Evolutionary conservation across 2,797 vertebrate species (phyloP), one percentile per base, ranked within the genome.

Genomic region (Picus viridis): DNA sequence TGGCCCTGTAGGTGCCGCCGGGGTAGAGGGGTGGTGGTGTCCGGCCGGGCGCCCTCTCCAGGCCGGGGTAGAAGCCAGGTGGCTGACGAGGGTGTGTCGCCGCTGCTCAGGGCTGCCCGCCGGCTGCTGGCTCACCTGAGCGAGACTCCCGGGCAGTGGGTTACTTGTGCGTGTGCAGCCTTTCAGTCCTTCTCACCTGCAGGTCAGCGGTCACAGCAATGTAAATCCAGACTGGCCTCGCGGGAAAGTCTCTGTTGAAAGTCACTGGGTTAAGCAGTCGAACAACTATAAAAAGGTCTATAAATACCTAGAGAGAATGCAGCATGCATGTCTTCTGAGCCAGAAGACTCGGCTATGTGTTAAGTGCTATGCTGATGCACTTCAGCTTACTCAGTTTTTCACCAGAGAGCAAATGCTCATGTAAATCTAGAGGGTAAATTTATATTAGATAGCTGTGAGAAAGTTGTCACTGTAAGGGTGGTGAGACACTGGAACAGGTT

Each of bases 271-370:
- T 22, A 10, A 5, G 41, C 27, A 18, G 15, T 16, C 14, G 20
- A 7, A 1, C 12, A 8, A 0, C 53, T 27, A 0, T 10, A 5
- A 7, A 7, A 61, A 61, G 15, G 4, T 17, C 3, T 4, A 9
- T 3, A 1, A 22, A 59, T 51, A 6, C 0, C 13, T 8, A 3
- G 23, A 47, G 29, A 20, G 26, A 7, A 20, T 63, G 32, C 7
- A 13, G 11, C 6, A 4, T 8, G 22, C 1, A 0, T 30, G 26
- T 13, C 4, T 20, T 20, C 6, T 9, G 58, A 30, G 59, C 16
- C 32, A 39, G 20, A 30, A 49, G 47, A 23, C 47, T 23, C 12
- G 47, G 47, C 20, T 22, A 22, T 49, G 5, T 12, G 49, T 34
- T 22, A 20, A 30, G 10, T 20, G 34, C 19, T 41, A 19, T 5